Percentiles rank a stretch among this genome's conserved stretches.
Conservation (phyloP, 2,113 vertebrate genomes). For the Grallaria varia region DNA sequence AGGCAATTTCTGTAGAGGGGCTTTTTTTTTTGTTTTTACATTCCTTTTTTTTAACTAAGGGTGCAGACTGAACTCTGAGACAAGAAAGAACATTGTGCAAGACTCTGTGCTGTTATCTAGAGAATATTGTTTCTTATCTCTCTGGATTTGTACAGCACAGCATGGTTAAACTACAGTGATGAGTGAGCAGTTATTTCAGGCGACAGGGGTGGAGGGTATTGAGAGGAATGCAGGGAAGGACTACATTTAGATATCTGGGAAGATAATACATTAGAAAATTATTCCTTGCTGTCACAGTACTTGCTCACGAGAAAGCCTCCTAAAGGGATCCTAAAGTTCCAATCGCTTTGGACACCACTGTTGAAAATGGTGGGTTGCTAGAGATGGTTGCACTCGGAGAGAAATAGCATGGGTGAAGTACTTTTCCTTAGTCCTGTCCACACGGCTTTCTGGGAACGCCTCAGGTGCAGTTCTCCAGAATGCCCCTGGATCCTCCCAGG, state of each 20-base stretch:
- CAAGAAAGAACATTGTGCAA: conserved; percentile 54
- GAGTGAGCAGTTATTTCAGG: conserved; percentile 60
- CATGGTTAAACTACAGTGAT: conserved; percentile 41
- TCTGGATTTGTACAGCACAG: conserved; percentile 1
- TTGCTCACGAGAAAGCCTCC: neutral
- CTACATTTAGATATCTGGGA: neutral
- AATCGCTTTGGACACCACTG: neutral
- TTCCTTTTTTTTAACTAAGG: neutral
- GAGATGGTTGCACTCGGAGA: neutral
- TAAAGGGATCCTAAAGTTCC: neutral
- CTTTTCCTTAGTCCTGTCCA: neutral
- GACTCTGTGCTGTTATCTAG: conserved; percentile 35
- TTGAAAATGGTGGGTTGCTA: neutral
- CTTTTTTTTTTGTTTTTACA: neutral
- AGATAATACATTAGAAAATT: neutral
- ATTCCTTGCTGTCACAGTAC: neutral
- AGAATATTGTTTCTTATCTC: conserved; percentile 60
- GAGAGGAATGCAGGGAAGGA: neutral
- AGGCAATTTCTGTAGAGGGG: neutral
- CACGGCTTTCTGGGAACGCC: neutral
- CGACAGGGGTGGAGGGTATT: neutral
- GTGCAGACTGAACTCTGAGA: conserved; percentile 60
- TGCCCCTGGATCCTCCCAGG: neutral
- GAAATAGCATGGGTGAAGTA: neutral
- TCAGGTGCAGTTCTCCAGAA: neutral